Percentiles rank a stretch among this genome's conserved stretches.
These are phyloP conservation scores for Sanderia malayensis DNA, from an alignment of 30 jellyfish, hydroid and myxozoan genomes.

Conservation along the genomic window DNA sequence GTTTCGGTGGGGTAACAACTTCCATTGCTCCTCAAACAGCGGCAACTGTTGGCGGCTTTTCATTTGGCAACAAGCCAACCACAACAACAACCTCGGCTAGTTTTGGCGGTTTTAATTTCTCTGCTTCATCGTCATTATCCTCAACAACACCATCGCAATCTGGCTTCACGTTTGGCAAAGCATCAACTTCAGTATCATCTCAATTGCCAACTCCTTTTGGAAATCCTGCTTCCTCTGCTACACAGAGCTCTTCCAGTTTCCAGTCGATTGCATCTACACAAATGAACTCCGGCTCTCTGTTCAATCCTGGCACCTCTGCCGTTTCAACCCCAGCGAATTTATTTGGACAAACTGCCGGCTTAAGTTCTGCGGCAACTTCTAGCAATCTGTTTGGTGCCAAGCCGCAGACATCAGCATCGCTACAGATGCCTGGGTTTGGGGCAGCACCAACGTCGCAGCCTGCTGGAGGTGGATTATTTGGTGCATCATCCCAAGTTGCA, in stretches of 20 bases:
- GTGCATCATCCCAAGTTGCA: constrained; percentile 12
- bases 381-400: constrained; percentile 38
- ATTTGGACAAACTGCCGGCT: background rate
- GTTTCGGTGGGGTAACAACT: constrained; percentile 10
- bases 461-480: constrained; percentile 12
- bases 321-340: background rate
- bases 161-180: background rate
- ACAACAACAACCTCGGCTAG: background rate
- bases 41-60: constrained; percentile 25
- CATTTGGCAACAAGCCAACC: constrained; percentile 14
- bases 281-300: background rate
- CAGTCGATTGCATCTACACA: background rate
- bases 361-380: constrained; percentile 11
- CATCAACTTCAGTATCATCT: background rate
- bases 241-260: background rate
- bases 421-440: constrained; percentile 20
- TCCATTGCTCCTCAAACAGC: constrained; percentile 4
- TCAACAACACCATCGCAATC: too few relatives aligned
- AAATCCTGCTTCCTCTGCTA: background rate
- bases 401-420: background rate
- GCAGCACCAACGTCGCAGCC: background rate
- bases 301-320: background rate
- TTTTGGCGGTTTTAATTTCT: background rate
- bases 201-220: constrained; percentile 1
- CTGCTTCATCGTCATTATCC: background rate